Percentiles rank a stretch among this genome's conserved stretches.
phyloP scores from a whole-genome alignment of 2,797 vertebrate genomes.

The Phataginus tricuspis region DNA sequence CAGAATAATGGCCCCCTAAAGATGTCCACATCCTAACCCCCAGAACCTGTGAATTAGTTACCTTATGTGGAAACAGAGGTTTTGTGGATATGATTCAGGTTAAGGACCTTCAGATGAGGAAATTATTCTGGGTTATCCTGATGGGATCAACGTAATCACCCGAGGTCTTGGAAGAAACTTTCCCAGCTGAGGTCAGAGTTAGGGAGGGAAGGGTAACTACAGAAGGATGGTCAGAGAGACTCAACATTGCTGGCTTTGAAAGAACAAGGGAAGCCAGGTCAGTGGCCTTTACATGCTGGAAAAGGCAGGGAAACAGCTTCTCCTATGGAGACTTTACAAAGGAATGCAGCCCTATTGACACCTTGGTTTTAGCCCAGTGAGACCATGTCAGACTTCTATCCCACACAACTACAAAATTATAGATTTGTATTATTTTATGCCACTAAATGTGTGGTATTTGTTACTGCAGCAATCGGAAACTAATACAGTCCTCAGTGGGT shows the following conservation, averaged over 20 bases:
- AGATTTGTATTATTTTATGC: background rate
- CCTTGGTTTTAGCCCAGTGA: background rate
- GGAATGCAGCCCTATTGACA: background rate
- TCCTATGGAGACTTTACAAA: background rate
- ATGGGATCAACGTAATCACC: background rate
- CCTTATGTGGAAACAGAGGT: background rate
- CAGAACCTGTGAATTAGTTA: background rate
- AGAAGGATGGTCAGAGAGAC: background rate
- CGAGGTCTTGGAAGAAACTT: background rate
- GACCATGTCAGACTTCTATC: background rate
- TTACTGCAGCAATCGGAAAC: background rate
- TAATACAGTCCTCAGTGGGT: fast-evolving
- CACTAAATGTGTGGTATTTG: background rate
- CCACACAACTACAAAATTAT: background rate
- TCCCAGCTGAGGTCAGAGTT: background rate
- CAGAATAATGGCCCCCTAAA: background rate
- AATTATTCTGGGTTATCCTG: background rate
- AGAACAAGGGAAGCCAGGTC: background rate
- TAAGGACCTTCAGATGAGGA: background rate
- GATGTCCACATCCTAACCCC: background rate
- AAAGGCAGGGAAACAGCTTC: background rate
- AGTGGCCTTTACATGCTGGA: background rate
- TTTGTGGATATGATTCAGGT: background rate
- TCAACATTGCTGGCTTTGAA: background rate
- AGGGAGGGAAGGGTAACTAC: background rate